These are phyloP conservation scores for Alentia gelatinosa DNA, from an alignment of 2,888 invertebrate genomes.

Conservation along the genomic window DNA sequence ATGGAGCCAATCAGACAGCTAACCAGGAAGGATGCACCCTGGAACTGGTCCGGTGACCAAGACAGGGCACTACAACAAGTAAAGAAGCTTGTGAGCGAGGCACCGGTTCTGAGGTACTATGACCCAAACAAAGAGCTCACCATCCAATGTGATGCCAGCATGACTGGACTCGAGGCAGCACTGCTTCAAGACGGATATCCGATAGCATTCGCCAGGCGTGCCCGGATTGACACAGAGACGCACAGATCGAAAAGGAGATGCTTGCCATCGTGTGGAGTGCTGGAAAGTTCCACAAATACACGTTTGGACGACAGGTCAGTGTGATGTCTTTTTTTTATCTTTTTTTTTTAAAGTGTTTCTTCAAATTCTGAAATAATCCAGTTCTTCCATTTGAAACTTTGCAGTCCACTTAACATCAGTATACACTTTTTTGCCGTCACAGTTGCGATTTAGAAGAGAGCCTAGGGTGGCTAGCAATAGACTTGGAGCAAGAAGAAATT, in stretches of 20 bases:
- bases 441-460: no score
- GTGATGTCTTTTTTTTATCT: no score
- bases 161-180: no score
- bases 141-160: neutral
- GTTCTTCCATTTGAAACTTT: no score
- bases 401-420: no score
- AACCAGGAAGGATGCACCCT: neutral
- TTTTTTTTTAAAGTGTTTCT: no score
- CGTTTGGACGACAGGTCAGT: constrained; percentile 73
- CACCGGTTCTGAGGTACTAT: neutral
- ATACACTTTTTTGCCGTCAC: no score
- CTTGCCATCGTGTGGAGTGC: constrained; percentile 75
- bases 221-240: constrained; percentile 78
- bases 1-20: no score
- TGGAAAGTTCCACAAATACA: constrained; percentile 77
- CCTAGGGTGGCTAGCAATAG: no score
- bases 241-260: constrained; percentile 77
- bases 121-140: constrained; percentile 6
- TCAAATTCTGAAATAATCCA: no score
- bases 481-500: no score
- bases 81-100: neutral
- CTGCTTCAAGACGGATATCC: constrained; percentile 73
- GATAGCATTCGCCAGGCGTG: constrained; percentile 78
- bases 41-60: neutral
- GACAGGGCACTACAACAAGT: neutral